Base-by-base conservation (phyloP, 2,888 invertebrate genomes). In the Catocala nupta region DNA sequence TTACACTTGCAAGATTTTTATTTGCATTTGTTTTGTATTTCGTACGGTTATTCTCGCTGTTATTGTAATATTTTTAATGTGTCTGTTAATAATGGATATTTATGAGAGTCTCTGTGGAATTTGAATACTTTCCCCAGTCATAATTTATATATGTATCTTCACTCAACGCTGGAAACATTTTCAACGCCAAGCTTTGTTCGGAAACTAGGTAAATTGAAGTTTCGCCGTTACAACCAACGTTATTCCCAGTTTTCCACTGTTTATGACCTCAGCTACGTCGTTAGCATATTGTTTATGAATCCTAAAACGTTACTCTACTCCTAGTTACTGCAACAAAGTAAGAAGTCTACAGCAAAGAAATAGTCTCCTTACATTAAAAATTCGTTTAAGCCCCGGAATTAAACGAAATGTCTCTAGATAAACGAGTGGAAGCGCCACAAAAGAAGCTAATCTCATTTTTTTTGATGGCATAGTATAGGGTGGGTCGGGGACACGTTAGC, bases 381-480 rank as follows among this genome's bases (percentile, higher is more conserved):
- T 75, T 72, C 65, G 64, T 69, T 73, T 78, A 75, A 80, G 70
- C 71, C 55, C n/a, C 52, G 66, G 71, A 64, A 75, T 76, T 73
- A 75, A 59, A 52, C 70, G 68, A 82, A 82, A 83, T 75, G 74
- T 75, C 73, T 73, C 63, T 65, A 73, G 71, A 75, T 79, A 82
- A 83, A 83, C 80, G 82, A 84, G 73, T 81, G 71, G 71, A 82
- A 80, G 77, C 81, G 81, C 78, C 81, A 88, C 86, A 86, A 86
- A 87, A 86, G 86, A 86, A 87, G 86, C 85, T 90, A 91, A 91
- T 91, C 86, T 86, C 80, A 86, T 90, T 88, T 90, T 90, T 59
- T 90, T 84, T 82, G 1, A 77, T 75, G 69, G 71, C 56, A 77
- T 70, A 81, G 80, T 74, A 78, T 82, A 81, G 86, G 85, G 86